Percentiles rank a stretch among this genome's conserved stretches.
Evolutionary conservation across 1,140 invertebrate genomes (phyloP).

Genomic region (Harlomillsia oculata): DNA sequence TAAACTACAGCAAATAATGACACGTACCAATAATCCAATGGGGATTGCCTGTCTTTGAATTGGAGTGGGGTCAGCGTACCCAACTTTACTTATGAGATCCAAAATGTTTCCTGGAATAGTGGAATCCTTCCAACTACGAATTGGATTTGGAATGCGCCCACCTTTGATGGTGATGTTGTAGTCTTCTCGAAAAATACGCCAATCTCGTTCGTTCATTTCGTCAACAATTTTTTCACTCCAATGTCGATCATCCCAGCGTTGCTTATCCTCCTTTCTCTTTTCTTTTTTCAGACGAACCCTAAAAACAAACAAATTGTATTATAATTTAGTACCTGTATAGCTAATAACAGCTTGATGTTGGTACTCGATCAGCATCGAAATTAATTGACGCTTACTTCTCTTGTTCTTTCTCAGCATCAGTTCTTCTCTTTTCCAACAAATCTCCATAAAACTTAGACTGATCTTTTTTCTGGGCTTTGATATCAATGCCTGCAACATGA

Average conservation of each 20-base stretch:
- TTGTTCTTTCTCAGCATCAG: slow-evolving; percentile 94
- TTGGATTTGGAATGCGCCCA: slow-evolving; percentile 91
- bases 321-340: not conserved
- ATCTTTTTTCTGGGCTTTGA: slow-evolving; percentile 92
- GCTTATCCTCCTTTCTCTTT: slow-evolving; percentile 92
- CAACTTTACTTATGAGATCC: slow-evolving; percentile 90
- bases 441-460: slow-evolving; percentile 98
- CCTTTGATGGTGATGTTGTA: slow-evolving; percentile 99
- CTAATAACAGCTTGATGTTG: not conserved
- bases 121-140: slow-evolving; percentile 90
- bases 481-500: slow-evolving; percentile 95
- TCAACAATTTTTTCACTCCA: slow-evolving; percentile 90
- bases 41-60: slow-evolving; percentile 99
- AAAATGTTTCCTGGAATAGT: slow-evolving; percentile 82
- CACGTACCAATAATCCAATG: slow-evolving; percentile 67
- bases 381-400: slow-evolving; percentile 57
- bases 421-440: slow-evolving; percentile 84
- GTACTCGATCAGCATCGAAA: slow-evolving; percentile 9
- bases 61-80: slow-evolving; percentile 96
- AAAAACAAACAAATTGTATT: slow-evolving; percentile 32
- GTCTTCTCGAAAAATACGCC: slow-evolving; percentile 99
- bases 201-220: slow-evolving; percentile 99
- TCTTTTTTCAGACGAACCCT: slow-evolving; percentile 82
- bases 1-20: not conserved
- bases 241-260: slow-evolving; percentile 97